Evolutionary conservation across 2,113 vertebrate genomes (phyloP).

Genomic region (Pseudorasbora parva): DNA sequence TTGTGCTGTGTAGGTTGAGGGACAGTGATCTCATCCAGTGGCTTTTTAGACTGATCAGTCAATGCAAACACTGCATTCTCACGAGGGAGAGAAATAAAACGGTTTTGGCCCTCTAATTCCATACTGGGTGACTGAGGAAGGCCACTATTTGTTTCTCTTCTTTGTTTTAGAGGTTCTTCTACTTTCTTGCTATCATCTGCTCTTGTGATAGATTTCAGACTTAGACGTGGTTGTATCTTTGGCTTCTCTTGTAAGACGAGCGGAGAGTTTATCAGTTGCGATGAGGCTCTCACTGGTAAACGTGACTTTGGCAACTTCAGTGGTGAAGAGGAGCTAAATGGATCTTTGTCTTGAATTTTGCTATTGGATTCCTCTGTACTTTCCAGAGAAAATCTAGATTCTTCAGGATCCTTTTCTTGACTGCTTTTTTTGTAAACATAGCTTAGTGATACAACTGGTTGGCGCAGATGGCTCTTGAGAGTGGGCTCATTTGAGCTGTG

Average conservation of each 20-base stretch:
- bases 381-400: slow-evolving; percentile 35
- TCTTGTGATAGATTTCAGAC: slow-evolving; percentile 59
- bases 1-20: slow-evolving; percentile 3
- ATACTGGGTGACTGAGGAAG: background rate
- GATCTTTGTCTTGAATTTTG: slow-evolving; percentile 67
- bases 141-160: slow-evolving; percentile 30
- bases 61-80: slow-evolving; percentile 1
- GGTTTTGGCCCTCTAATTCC: slow-evolving; percentile 4
- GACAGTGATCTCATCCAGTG: background rate
- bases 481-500: slow-evolving; percentile 81
- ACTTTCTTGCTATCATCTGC: slow-evolving; percentile 42
- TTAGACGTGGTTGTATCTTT: slow-evolving; percentile 67
- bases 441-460: slow-evolving; percentile 16
- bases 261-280: slow-evolving; percentile 24
- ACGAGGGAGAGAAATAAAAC: background rate
- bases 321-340: slow-evolving; percentile 70
- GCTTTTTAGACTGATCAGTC: slow-evolving; percentile 10
- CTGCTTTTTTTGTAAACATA: slow-evolving; percentile 40
- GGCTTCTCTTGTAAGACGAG: slow-evolving; percentile 60
- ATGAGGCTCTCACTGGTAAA: slow-evolving; percentile 45
- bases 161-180: slow-evolving; percentile 41
- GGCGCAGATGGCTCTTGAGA: slow-evolving; percentile 63
- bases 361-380: slow-evolving; percentile 50
- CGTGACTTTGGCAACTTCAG: slow-evolving; percentile 61
- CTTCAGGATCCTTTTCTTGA: slow-evolving; percentile 48